Percentiles rank a stretch among this genome's conserved stretches.
Evolutionary conservation across 2,888 invertebrate species (phyloP).

Genomic region (Caradrina clavipalpis): DNA sequence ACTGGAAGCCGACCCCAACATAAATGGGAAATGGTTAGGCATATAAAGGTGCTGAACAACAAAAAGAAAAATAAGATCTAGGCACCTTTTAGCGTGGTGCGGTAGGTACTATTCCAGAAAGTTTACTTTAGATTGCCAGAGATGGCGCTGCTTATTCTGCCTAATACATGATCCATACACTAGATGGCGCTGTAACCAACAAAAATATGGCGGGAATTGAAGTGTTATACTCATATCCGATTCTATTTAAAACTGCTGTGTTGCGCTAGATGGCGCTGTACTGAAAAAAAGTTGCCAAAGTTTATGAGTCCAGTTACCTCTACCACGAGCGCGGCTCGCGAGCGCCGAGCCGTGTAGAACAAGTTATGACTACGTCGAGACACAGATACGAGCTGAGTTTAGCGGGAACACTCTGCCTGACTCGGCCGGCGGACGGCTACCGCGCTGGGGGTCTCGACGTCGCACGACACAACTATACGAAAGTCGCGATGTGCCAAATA

Average conservation of each 20-base stretch:
- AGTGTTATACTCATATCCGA: background rate
- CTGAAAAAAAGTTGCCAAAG: constrained; percentile 46
- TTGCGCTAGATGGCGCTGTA: constrained; percentile 75
- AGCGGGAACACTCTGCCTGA: constrained; percentile 84
- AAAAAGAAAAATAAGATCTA: background rate
- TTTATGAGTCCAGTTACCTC: constrained; percentile 89
- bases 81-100: constrained; percentile 22
- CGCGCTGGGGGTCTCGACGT: constrained; percentile 84
- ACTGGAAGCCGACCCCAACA: too few species aligned
- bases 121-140: background rate
- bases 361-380: constrained; percentile 68
- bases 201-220: background rate
- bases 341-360: constrained; percentile 67
- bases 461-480: constrained; percentile 74
- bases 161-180: constrained; percentile 32
- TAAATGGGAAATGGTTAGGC: too few species aligned
- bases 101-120: background rate
- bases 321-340: constrained; percentile 62
- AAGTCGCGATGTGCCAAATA: constrained; percentile 87
- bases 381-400: constrained; percentile 74
- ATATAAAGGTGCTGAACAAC: background rate
- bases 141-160: constrained; percentile 24
- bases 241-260: background rate
- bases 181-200: constrained; percentile 51
- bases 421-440: constrained; percentile 86